Evolutionary conservation across 1,140 invertebrate species (phyloP).

Genomic region (Drosophila guanche): DNA sequence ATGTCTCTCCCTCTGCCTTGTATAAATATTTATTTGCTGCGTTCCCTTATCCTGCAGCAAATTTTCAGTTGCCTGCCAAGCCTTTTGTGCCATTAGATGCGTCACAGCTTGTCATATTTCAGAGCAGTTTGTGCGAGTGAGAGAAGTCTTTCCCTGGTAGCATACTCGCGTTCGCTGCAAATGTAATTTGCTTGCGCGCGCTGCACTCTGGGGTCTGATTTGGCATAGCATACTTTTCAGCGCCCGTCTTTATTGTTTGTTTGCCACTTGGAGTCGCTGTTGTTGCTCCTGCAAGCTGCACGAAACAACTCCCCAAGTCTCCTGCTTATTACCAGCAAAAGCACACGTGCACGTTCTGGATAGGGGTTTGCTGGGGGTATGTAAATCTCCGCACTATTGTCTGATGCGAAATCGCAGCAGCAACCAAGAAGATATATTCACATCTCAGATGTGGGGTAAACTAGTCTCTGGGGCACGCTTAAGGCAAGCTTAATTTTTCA

Average conservation of each 20-base stretch:
- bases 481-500: slow-evolving; percentile 75
- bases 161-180: slow-evolving; percentile 11
- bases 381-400: slow-evolving; percentile 71
- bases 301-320: slow-evolving; percentile 68
- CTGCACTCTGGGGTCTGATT: slow-evolving; percentile 69
- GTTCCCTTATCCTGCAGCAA: slow-evolving; percentile 17
- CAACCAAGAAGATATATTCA: slow-evolving; percentile 28
- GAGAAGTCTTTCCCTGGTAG: slow-evolving; percentile 24
- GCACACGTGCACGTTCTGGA: slow-evolving; percentile 50
- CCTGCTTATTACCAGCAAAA: slow-evolving; percentile 68
- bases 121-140: slow-evolving; percentile 31
- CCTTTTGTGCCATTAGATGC: slow-evolving; percentile 38
- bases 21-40: slow-evolving; percentile 71
- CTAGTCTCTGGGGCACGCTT: slow-evolving; percentile 61
- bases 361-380: slow-evolving; percentile 18
- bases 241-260: slow-evolving; percentile 59
- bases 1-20: slow-evolving; percentile 49
- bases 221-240: slow-evolving; percentile 58
- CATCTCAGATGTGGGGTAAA: slow-evolving; percentile 20
- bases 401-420: slow-evolving; percentile 30
- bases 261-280: slow-evolving; percentile 41
- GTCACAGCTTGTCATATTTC: slow-evolving; percentile 46
- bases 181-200: slow-evolving; percentile 60
- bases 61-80: slow-evolving; percentile 20
- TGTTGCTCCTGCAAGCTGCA: slow-evolving; percentile 9